Percentiles rank a stretch among this genome's conserved stretches.
Evolutionary conservation across 2,888 invertebrate species (phyloP).

Genomic region (Glaucopsyche alexis): DNA sequence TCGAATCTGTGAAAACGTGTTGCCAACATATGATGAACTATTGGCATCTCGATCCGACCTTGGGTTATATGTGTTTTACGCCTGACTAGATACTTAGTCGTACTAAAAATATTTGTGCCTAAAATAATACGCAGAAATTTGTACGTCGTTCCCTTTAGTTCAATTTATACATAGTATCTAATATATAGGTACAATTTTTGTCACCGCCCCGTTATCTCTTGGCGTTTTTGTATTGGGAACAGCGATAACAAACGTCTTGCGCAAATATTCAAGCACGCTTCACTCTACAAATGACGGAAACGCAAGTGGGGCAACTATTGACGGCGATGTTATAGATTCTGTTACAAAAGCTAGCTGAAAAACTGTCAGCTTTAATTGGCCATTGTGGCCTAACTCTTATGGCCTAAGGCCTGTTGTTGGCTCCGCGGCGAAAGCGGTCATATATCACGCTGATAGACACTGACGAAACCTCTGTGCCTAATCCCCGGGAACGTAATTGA

Average conservation of each 20-base stretch:
- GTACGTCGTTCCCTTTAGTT: not conserved
- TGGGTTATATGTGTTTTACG: conserved; percentile 14
- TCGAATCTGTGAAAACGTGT: not conserved
- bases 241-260: not conserved
- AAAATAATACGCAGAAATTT: not conserved
- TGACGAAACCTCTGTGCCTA: conserved; percentile 51
- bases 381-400: conserved; percentile 1
- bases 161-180: not conserved
- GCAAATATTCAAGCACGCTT: not conserved
- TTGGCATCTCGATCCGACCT: conserved; percentile 9
- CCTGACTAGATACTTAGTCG: conserved; percentile 4
- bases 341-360: conserved; percentile 5
- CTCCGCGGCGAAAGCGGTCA: conserved; percentile 55
- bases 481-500: conserved; percentile 43
- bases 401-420: not conserved
- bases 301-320: conserved; percentile 3
- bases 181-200: not conserved
- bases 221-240: not conserved
- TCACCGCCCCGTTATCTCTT: not conserved
- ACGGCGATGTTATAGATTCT: conserved; percentile 8
- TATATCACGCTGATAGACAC: conserved; percentile 66
- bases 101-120: not conserved
- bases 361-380: conserved; percentile 29
- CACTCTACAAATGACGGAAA: conserved; percentile 1
- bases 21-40: not conserved